Percentiles rank a stretch among this genome's conserved stretches.
Conservation (phyloP, 2,113 vertebrate species). For the Cygnus atratus region DNA sequence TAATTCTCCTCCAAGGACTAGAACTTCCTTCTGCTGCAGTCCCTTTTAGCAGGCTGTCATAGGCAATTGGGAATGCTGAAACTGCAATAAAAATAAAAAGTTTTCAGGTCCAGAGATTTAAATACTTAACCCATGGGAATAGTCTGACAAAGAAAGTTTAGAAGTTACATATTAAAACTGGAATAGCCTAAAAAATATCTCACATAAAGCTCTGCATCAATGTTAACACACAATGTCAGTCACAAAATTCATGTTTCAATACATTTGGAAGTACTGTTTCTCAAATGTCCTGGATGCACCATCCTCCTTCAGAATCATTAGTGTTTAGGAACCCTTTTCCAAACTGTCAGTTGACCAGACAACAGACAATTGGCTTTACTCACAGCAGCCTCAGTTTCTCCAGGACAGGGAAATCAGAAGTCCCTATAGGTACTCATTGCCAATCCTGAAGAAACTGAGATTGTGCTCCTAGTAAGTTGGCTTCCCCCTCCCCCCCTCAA, state of each 20-base stretch:
- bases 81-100: not conserved
- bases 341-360: not conserved
- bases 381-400: not conserved
- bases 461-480: not conserved
- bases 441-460: not conserved
- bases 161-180: not conserved
- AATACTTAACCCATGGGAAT: not conserved
- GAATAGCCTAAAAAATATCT: not conserved
- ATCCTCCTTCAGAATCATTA: not conserved
- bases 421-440: not conserved
- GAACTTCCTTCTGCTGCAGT: not conserved
- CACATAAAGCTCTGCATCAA: not conserved
- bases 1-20: not conserved
- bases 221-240: not conserved
- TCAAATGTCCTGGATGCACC: slow-evolving; percentile 7
- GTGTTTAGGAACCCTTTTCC: not conserved
- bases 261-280: slow-evolving; percentile 26
- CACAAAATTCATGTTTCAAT: not conserved
- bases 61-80: not conserved
- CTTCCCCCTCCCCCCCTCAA: not conserved
- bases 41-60: not conserved
- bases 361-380: fast-evolving
- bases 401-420: not conserved
- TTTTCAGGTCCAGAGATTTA: not conserved
- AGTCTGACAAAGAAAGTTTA: not conserved